phyloP scores from a whole-genome alignment of 2,888 invertebrate genomes.

The Beris chalybata region DNA sequence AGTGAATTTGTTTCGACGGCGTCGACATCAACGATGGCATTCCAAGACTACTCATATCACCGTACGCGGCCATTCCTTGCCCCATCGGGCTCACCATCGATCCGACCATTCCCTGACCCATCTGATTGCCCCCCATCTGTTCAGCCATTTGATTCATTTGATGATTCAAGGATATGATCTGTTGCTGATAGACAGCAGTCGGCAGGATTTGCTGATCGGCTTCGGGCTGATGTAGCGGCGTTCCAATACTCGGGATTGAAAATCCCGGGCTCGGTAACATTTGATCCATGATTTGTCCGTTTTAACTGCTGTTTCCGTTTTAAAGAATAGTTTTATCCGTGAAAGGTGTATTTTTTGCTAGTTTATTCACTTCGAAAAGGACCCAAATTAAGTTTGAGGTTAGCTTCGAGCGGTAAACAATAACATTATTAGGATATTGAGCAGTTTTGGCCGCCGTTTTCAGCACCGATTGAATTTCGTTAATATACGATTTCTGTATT shows the following conservation, averaged over 20 bases:
- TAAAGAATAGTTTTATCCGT: no score
- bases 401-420: no score
- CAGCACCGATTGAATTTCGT: no score
- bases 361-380: no score
- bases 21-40: slow-evolving; percentile 65
- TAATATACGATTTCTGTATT: no score
- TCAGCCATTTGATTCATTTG: slow-evolving; percentile 45
- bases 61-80: slow-evolving; percentile 40
- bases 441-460: no score
- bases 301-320: not conserved
- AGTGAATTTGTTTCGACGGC: slow-evolving; percentile 71
- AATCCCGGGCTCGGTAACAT: slow-evolving; percentile 88
- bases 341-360: no score
- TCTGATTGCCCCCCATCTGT: slow-evolving; percentile 38
- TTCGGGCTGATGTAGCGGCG: slow-evolving; percentile 86
- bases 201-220: slow-evolving; percentile 89
- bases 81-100: slow-evolving; percentile 36
- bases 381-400: no score
- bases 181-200: slow-evolving; percentile 78
- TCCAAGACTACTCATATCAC: slow-evolving; percentile 56
- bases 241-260: slow-evolving; percentile 88
- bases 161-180: slow-evolving; percentile 51
- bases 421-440: no score
- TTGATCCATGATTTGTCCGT: slow-evolving; percentile 72
- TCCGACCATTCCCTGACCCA: slow-evolving; percentile 40